These are phyloP conservation scores for Excalfactoria chinensis DNA, from an alignment of 2,113 vertebrate species.

Conservation along the genomic window DNA sequence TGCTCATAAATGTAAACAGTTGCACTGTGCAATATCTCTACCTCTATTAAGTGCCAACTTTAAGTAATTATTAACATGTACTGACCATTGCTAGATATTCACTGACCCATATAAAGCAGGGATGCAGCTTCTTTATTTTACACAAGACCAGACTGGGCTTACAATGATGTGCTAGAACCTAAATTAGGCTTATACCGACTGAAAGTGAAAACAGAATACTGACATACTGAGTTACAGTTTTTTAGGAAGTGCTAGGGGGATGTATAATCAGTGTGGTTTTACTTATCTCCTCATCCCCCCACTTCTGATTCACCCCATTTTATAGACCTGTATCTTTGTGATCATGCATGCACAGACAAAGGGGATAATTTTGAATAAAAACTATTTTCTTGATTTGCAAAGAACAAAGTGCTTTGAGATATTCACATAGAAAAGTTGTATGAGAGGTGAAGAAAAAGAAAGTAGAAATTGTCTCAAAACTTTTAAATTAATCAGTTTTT, in stretches of 20 bases:
- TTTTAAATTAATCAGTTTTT: neutral
- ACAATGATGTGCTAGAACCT: neutral
- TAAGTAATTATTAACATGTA: neutral
- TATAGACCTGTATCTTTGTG: neutral
- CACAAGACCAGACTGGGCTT: neutral
- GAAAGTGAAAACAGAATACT: neutral
- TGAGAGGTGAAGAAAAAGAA: neutral
- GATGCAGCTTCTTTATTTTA: neutral
- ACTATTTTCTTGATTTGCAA: neutral
- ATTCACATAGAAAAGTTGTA: neutral
- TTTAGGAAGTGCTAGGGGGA: neutral
- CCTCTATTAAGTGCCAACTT: neutral
- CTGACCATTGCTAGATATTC: neutral
- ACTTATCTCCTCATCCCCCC: neutral
- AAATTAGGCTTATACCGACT: neutral
- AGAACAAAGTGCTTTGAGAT: neutral
- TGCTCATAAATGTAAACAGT: conserved; percentile 36
- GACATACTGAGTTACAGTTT: neutral
- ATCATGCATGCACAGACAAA: neutral
- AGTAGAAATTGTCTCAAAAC: neutral
- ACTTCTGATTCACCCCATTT: neutral
- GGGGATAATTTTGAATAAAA: neutral
- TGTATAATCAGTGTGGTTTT: neutral
- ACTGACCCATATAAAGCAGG: neutral
- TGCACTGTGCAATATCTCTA: neutral